Percentiles rank a stretch among this genome's conserved stretches.
phyloP scores from a whole-genome alignment of 2,888 invertebrate genomes.

The Idaea straminata region DNA sequence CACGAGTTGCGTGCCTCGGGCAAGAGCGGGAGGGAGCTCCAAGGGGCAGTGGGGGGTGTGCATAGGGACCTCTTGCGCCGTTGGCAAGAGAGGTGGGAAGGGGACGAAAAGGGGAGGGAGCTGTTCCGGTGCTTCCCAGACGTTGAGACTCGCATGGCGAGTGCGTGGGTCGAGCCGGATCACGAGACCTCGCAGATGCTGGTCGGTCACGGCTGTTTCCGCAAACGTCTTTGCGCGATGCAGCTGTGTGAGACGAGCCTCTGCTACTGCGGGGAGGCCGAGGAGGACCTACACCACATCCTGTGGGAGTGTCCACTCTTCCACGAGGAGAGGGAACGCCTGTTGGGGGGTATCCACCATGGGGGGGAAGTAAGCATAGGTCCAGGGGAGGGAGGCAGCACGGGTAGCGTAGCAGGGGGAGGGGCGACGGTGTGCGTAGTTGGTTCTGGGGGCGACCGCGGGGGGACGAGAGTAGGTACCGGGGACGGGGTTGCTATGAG shows the following conservation, averaged over 20 bases:
- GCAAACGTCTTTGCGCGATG: neutral
- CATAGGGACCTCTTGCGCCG: conserved; percentile 11
- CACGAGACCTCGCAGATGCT: conserved; percentile 21
- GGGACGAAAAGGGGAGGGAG: neutral
- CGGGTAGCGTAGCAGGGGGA: no score
- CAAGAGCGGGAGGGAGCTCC: neutral
- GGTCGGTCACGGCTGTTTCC: neutral
- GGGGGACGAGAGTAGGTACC: no score
- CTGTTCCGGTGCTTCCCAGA: conserved; percentile 16
- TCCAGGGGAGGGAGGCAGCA: no score
- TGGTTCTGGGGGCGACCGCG: no score
- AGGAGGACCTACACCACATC: neutral
- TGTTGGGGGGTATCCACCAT: neutral
- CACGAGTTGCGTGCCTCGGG: conserved; percentile 12
- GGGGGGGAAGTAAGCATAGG: neutral
- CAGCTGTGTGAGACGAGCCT: neutral
- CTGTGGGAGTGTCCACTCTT: neutral
- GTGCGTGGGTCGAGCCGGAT: conserved; percentile 29
- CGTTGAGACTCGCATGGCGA: conserved; percentile 18
- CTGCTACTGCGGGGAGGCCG: neutral
- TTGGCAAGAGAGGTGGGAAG: neutral
- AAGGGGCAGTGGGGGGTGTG: neutral
- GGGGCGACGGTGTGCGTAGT: no score
- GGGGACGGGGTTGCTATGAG: no score
- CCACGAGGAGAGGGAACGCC: neutral